Base-by-base conservation (phyloP, 2,888 invertebrate genomes). In the Lasioglossum leucozonium region DNA sequence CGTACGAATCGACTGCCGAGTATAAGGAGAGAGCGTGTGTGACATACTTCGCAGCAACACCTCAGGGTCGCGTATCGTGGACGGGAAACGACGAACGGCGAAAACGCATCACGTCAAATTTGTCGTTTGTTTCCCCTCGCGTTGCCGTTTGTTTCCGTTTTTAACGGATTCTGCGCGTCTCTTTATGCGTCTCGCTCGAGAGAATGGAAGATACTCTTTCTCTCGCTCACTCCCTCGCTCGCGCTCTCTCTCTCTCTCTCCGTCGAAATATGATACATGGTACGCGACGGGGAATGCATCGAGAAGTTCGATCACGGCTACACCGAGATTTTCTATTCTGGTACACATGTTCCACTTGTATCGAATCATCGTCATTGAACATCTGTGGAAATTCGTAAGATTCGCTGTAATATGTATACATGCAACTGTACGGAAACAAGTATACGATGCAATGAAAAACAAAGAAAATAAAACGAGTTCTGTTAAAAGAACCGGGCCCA, bases 1-100 rank as follows among this genome's bases (percentile, higher is more conserved):
- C n/a, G n/a, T n/a, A n/a, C n/a, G n/a, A n/a, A n/a, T n/a, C n/a
- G n/a, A n/a, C n/a, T n/a, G n/a, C n/a, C n/a, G n/a, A n/a, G n/a
- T 65, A 55, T 44, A 47, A 76, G 62, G 69, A 58, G 81, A 83
- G 79, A 86, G 76, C 71, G 82, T 83, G 80, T 83, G 80, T 87
- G 87, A 84, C 89, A 89, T 79, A 86, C 84, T 89, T 89, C 72
- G 78, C 42, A 67, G 82, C 77, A 88, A 62, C 71, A 81, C 76
- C 80, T 80, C 84, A 82, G 85, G 85, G 82, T 90, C 90, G 82
- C 90, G 82, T 42, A 72, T 34, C 3, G 34, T 78, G 58, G 47
- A 78, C 67, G 67, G 77, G 78, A 89, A n/a, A 89, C 69, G 72
- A 75, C 76, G 75, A 76, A 87, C 79, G 87, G 75, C 72, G 51